These are phyloP conservation scores for Carassius carassius DNA, from an alignment of 2,113 vertebrate species.

Conservation along the genomic window DNA sequence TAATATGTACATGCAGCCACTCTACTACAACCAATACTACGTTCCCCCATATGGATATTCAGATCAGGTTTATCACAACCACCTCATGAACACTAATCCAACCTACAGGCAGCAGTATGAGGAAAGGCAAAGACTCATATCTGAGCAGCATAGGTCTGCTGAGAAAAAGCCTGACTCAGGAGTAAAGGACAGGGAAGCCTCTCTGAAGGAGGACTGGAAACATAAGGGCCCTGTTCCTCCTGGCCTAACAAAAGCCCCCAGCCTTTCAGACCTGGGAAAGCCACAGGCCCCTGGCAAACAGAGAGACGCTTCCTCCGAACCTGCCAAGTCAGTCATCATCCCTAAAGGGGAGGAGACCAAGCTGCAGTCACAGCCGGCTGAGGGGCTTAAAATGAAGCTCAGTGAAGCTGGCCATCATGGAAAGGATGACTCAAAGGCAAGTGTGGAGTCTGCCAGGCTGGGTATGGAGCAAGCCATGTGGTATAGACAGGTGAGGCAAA, in stretches of 20 bases:
- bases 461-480: constrained; percentile 93
- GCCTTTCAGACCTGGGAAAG: constrained; percentile 90
- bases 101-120: constrained; percentile 93
- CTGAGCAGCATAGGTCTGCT: constrained; percentile 84
- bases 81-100: constrained; percentile 90
- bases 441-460: constrained; percentile 83
- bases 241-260: constrained; percentile 89
- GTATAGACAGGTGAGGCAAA: constrained; percentile 94
- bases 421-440: constrained; percentile 89
- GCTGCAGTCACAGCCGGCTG: constrained; percentile 81
- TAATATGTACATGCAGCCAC: constrained; percentile 97
- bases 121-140: constrained; percentile 87
- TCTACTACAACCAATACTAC: constrained; percentile 98
- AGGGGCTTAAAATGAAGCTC: constrained; percentile 93
- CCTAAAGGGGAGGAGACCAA: constrained; percentile 92
- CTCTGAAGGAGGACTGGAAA: constrained; percentile 95
- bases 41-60: constrained; percentile 91
- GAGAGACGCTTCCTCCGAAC: constrained; percentile 83
- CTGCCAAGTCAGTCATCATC: constrained; percentile 87
- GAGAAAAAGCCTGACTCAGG: constrained; percentile 88
- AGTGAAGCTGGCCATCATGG: constrained; percentile 84
- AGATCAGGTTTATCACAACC: constrained; percentile 93
- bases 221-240: constrained; percentile 88
- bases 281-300: constrained; percentile 80
- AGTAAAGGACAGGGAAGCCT: constrained; percentile 87